phyloP scores from a whole-genome alignment of 2,888 invertebrate species.

The Himalopsyche tibetana region DNA sequence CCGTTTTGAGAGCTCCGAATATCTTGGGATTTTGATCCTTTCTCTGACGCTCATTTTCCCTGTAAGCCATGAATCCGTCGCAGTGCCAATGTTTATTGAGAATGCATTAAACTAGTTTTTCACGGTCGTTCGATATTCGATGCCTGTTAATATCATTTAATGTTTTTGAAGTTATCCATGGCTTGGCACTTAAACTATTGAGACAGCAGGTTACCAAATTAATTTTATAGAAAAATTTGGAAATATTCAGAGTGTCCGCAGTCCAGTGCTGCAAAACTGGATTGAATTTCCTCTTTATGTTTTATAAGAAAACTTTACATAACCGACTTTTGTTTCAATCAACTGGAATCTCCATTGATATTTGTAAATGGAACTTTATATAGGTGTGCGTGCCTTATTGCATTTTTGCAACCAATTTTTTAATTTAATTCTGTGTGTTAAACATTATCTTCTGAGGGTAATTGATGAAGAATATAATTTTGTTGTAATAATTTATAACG shows the following conservation, averaged over 20 bases:
- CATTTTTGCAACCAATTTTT: constrained; percentile 18
- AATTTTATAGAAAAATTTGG: constrained; percentile 6
- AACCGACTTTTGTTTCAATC: not conserved
- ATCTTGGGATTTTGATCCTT: not conserved
- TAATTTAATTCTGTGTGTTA: not conserved
- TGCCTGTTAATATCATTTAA: not conserved
- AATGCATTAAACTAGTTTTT: not conserved
- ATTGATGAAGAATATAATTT: not conserved
- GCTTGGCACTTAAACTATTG: not conserved
- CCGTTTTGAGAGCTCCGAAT: not conserved
- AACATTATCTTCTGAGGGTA: not conserved
- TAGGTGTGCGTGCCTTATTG: not conserved
- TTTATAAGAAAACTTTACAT: not conserved
- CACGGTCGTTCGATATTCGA: not conserved
- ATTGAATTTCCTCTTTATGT: not conserved
- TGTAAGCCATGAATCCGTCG: too few species aligned
- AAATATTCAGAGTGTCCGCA: not conserved
- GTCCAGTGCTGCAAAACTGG: not conserved
- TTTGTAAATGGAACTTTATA: not conserved
- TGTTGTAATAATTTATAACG: constrained; percentile 5
- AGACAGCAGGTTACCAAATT: constrained; percentile 12
- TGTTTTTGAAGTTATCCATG: not conserved
- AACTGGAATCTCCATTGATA: constrained; percentile 31
- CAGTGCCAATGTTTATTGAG: too few species aligned
- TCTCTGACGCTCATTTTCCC: too few species aligned